Conservation (phyloP, 2,113 vertebrate genomes). For the Craseonycteris thonglongyai region DNA sequence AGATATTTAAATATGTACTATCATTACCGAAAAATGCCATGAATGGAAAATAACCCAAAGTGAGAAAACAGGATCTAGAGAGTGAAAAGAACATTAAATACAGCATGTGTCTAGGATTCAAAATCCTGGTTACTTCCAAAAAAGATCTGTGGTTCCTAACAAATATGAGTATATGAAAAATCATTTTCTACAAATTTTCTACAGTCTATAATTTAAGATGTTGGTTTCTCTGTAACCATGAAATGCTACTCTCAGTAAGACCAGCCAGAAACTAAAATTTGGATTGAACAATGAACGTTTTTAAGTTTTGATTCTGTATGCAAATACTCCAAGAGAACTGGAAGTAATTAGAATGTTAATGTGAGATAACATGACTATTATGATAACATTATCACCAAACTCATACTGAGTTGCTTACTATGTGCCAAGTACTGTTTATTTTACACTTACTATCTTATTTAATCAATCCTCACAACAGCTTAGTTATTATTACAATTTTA, state of each 20-base stretch:
- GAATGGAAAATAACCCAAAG: neutral
- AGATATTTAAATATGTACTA: conserved; percentile 27
- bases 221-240: conserved; percentile 17
- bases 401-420: neutral
- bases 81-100: conserved; percentile 33
- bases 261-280: conserved; percentile 36
- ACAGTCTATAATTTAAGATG: conserved; percentile 51
- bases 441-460: neutral
- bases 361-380: neutral
- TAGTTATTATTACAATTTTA: neutral
- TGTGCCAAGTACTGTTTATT: neutral
- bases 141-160: neutral
- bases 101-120: conserved; percentile 1
- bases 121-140: conserved; percentile 27
- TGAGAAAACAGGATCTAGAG: conserved; percentile 20
- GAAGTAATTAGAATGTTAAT: neutral
- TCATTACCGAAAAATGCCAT: neutral
- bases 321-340: neutral
- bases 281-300: conserved; percentile 11
- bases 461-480: neutral
- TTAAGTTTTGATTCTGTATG: neutral
- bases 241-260: conserved; percentile 41
- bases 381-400: neutral
- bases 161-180: conserved; percentile 39
- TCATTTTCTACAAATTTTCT: conserved; percentile 6